Evolutionary conservation across 2,797 vertebrate genomes (phyloP), one percentile per base, ranked within the genome.

Genomic region (Luscinia luscinia): DNA sequence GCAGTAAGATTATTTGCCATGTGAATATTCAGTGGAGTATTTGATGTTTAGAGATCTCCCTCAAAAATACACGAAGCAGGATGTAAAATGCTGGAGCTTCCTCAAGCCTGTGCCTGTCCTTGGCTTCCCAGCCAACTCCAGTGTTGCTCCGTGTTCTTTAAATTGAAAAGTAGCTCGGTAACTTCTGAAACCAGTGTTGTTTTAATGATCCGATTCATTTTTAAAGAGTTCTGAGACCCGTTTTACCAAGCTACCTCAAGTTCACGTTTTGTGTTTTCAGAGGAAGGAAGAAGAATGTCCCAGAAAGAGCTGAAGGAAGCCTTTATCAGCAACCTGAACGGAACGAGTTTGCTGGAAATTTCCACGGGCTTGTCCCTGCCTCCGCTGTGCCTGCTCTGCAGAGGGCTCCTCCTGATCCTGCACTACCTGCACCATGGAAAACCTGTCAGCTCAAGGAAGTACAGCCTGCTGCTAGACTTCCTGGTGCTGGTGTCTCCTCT

Each of bases 301-400:
- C 98, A 98, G 59, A 98, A 97, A 70, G 97, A 98, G 28, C 95
- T 98, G 70, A 99, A 99, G 93, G 98, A 99, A 97, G 98, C 98
- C 7, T 99, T 99, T 95, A 77, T 99, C 94, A 98, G 98, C 96
- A 98, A 99, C 90, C 98, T 99, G 34, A 99, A 98, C 19, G 99
- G 99, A 80, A 99, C 99, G 9, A 99, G 97, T 48, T 96, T 99
- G 93, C 91, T 97, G 82, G 99, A 99, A 96, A 97, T 99, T 72
- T 98, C 97, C 0, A 30, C 98, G 28, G 99, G 98, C 77, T 97
- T 98, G 58, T 96, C 98, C n/a, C 96, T 99, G 8, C 91, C 98
- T 13, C 98, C 98, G 0, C 93, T 98, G 17, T 99, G 98, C 92
- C 80, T 99, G 66, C 96, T 99, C 52, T 98, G 95, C 86, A 97